These are phyloP conservation scores for Hippoglossus hippoglossus DNA, from an alignment of 2,797 vertebrate genomes.

Conservation along the genomic window DNA sequence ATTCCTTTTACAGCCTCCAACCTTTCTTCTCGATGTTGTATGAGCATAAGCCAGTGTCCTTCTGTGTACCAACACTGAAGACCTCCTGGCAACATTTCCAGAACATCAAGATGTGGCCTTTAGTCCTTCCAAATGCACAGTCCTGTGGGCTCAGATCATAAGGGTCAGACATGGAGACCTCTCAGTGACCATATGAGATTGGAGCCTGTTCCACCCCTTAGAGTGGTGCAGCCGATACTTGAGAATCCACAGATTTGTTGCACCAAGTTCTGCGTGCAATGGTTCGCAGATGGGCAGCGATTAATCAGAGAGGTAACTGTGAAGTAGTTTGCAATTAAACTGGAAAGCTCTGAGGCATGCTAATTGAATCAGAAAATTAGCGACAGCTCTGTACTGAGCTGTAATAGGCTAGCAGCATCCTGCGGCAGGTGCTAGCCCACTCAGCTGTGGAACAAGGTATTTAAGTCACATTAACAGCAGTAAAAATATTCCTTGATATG, in stretches of 20 bases:
- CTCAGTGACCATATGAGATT: slow-evolving; percentile 21
- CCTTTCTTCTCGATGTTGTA: neutral
- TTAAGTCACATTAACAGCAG: slow-evolving; percentile 99
- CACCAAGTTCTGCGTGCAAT: slow-evolving; percentile 92
- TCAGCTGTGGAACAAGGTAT: slow-evolving; percentile 99
- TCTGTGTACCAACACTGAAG: neutral
- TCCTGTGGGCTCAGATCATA: neutral
- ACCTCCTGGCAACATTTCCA: slow-evolving; percentile 11
- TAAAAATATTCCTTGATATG: slow-evolving; percentile 99
- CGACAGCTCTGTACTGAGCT: slow-evolving; percentile 89
- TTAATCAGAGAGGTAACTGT: slow-evolving; percentile 99
- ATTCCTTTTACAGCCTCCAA: neutral
- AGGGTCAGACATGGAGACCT: slow-evolving; percentile 9
- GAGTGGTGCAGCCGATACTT: slow-evolving; percentile 80
- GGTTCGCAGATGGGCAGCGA: slow-evolving; percentile 99
- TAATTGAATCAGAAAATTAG: slow-evolving; percentile 99
- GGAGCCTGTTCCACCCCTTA: slow-evolving; percentile 87
- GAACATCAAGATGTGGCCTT: neutral
- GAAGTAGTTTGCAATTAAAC: slow-evolving; percentile 99
- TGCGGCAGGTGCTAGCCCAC: slow-evolving; percentile 99
- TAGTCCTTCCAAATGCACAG: neutral
- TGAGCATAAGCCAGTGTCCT: too few relatives aligned
- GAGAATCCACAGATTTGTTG: slow-evolving; percentile 96
- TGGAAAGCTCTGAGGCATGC: slow-evolving; percentile 99
- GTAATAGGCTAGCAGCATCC: slow-evolving; percentile 98